These are phyloP conservation scores for Vombatus ursinus DNA, from an alignment of 2,113 vertebrate species.

Conservation along the genomic window DNA sequence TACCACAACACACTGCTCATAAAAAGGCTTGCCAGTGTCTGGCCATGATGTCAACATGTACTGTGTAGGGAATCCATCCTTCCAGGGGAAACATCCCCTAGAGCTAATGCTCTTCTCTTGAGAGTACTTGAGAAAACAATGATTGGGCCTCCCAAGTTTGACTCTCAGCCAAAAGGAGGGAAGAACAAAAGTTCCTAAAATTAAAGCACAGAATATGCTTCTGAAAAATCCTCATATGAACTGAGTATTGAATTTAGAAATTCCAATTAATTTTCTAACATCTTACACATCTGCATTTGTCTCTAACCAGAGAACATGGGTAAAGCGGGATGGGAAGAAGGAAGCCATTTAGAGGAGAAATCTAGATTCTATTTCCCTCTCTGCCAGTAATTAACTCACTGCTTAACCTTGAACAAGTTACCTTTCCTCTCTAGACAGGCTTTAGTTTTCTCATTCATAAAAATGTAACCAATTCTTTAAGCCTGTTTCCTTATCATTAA, in stretches of 20 bases:
- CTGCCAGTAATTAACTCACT: neutral
- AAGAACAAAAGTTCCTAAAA: neutral
- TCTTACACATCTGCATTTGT: neutral
- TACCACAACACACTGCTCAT: conserved; percentile 67
- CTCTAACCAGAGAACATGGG: neutral
- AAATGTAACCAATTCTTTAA: neutral
- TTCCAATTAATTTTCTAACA: neutral
- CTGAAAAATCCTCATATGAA: neutral
- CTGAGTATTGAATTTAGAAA: neutral
- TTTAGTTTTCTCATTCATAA: neutral
- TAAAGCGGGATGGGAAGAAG: neutral
- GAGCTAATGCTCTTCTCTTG: conserved; percentile 11
- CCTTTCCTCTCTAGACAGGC: neutral
- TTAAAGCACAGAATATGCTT: neutral
- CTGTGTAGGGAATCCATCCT: neutral
- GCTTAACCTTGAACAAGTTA: neutral
- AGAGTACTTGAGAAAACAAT: neutral
- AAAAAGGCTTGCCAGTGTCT: conserved; percentile 53
- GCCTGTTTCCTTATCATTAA: neutral
- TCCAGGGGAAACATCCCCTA: neutral
- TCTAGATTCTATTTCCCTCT: neutral
- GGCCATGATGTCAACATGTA: conserved; percentile 55
- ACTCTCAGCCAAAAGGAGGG: neutral
- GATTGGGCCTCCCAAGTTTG: neutral
- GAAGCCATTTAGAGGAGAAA: neutral